A percentile compares a stretch with the other conserved stretches of the same genome.
Conservation (phyloP, 2,888 invertebrate species). For the Lithodes maja region DNA sequence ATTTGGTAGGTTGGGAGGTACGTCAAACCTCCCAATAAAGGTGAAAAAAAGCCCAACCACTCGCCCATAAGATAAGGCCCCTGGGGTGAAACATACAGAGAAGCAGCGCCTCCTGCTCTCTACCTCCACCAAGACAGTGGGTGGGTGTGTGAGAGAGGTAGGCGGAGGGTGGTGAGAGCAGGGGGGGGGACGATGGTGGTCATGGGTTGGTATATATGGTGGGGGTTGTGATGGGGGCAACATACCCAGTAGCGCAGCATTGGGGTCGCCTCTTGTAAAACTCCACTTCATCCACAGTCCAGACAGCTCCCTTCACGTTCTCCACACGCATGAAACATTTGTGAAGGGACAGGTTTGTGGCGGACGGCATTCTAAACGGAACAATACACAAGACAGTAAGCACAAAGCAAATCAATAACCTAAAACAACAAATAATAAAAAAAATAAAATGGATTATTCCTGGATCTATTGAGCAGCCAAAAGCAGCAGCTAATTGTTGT, state of each 20-base stretch:
- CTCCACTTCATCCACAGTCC: conserved; percentile 80
- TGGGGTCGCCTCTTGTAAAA: conserved; percentile 80
- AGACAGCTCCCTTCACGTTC: conserved; percentile 80
- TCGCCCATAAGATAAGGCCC: conserved; percentile 71
- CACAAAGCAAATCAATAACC: conserved; percentile 70
- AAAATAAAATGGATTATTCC: conserved; percentile 70
- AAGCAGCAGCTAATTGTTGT: conserved; percentile 69
- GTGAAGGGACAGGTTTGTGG: conserved; percentile 79
- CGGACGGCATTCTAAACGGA: conserved; percentile 77
- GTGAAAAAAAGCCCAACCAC: conserved; percentile 61
- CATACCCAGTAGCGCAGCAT: conserved; percentile 84
- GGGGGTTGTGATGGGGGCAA: conserved; percentile 72
- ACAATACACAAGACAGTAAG: conserved; percentile 71
- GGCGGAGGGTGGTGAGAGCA: conserved; percentile 22
- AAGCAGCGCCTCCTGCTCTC: conserved; percentile 61
- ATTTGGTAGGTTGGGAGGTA: too few species aligned
- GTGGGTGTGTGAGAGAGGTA: background rate
- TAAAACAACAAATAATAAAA: conserved; percentile 66
- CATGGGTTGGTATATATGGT: conserved; percentile 58
- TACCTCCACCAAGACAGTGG: conserved; percentile 41
- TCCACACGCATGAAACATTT: conserved; percentile 80
- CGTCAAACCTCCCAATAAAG: too few species aligned
- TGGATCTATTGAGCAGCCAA: conserved; percentile 68
- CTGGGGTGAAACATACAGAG: conserved; percentile 61
- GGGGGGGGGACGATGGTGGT: conserved; percentile 39